phyloP scores from a whole-genome alignment of 1,140 invertebrate species.

The Bradynema listronoti region DNA sequence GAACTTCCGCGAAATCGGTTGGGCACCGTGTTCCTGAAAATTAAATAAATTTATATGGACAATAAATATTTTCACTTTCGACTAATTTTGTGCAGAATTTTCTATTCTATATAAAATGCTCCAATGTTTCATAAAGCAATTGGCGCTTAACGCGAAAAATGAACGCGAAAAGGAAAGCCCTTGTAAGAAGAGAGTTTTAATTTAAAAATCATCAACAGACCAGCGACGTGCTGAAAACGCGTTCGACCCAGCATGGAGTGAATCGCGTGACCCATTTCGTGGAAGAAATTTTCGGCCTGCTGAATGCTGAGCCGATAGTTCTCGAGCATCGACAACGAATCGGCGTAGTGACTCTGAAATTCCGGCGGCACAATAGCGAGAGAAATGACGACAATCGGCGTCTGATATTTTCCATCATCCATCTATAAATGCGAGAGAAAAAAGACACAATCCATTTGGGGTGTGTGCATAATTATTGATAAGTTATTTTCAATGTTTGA shows the following conservation, averaged over 20 bases:
- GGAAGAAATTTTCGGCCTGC: slow-evolving; percentile 90
- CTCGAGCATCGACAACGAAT: slow-evolving; percentile 12
- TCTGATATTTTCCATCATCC: slow-evolving; percentile 62
- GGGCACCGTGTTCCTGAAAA: slow-evolving; percentile 73
- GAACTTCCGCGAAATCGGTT: slow-evolving; percentile 96
- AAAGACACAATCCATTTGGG: no score
- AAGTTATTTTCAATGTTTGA: no score
- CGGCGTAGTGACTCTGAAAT: neutral
- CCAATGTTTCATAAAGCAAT: slow-evolving; percentile 6
- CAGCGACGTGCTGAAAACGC: slow-evolving; percentile 89
- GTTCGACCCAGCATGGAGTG: slow-evolving; percentile 95
- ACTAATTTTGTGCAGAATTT: no score
- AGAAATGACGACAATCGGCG: slow-evolving; percentile 87
- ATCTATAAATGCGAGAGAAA: no score
- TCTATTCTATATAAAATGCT: no score
- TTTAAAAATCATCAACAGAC: slow-evolving; percentile 58
- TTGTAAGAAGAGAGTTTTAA: slow-evolving; percentile 14
- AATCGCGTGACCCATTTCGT: slow-evolving; percentile 98
- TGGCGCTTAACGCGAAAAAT: neutral
- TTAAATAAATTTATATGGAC: slow-evolving; percentile 1
- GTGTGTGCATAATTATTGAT: no score
- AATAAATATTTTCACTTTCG: no score
- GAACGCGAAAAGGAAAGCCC: neutral
- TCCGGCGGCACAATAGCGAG: slow-evolving; percentile 64
- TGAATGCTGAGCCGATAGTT: slow-evolving; percentile 65